A percentile compares a stretch with the other conserved stretches of the same genome.
Evolutionary conservation across 2,888 invertebrate genomes (phyloP).

Genomic region (Sycophila texana): DNA sequence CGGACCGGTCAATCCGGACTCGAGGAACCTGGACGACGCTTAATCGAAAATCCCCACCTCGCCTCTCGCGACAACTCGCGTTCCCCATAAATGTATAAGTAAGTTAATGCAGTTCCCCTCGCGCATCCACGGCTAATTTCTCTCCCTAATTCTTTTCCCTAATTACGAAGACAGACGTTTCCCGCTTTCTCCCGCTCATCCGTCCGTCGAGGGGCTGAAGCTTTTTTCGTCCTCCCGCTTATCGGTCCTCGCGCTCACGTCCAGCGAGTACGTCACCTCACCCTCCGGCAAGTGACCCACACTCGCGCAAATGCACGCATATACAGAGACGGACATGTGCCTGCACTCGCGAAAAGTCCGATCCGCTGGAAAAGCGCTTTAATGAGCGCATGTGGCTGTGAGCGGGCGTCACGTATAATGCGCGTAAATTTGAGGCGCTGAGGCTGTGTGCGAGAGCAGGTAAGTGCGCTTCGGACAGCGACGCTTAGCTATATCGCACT

Average conservation of each 20-base stretch:
- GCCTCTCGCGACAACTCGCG: background rate
- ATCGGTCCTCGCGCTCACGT: constrained; percentile 58
- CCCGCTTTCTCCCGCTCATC: background rate
- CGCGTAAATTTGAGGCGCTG: background rate
- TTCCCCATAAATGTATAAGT: constrained; percentile 61
- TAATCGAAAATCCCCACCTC: constrained; percentile 1
- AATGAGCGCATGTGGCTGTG: constrained; percentile 33
- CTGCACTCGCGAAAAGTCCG: constrained; percentile 19
- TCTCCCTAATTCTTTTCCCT: constrained; percentile 25
- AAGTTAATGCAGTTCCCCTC: constrained; percentile 63
- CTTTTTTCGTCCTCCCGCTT: constrained; percentile 56
- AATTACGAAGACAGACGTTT: constrained; percentile 41
- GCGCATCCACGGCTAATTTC: constrained; percentile 19
- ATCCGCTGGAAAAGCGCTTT: constrained; percentile 41
- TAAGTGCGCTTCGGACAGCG: background rate
- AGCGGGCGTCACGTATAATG: constrained; percentile 16
- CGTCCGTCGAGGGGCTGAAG: background rate
- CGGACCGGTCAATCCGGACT: constrained; percentile 11
- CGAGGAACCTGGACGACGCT: too few relatives aligned
- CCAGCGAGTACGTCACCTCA: constrained; percentile 40
- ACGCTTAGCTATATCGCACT: background rate
- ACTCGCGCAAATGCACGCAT: background rate
- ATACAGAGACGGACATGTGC: background rate
- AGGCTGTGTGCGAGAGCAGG: background rate
- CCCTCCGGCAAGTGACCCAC: background rate